These are phyloP conservation scores for Ptyas mucosa DNA, from an alignment of 2,113 vertebrate genomes.

Conservation along the genomic window DNA sequence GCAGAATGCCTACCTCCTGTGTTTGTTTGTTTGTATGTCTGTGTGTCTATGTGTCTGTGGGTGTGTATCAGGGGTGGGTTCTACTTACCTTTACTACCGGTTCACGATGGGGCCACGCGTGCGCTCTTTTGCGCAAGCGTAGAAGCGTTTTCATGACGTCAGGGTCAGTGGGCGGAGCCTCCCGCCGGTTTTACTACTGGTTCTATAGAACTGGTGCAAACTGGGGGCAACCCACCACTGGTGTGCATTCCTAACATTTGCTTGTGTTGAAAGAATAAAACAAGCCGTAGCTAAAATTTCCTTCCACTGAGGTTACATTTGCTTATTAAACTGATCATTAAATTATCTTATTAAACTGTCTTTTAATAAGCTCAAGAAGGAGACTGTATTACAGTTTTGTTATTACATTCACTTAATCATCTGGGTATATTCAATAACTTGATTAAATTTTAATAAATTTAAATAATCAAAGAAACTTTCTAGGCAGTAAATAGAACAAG, in stretches of 20 bases:
- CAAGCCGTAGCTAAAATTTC: not conserved
- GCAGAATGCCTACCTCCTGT: not conserved
- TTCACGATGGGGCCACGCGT: no score
- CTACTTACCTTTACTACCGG: no score
- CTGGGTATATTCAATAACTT: not conserved
- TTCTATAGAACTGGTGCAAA: no score
- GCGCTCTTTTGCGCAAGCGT: no score
- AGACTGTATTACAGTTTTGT: not conserved
- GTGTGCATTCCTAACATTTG: not conserved
- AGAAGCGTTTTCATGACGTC: no score
- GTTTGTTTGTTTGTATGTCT: not conserved
- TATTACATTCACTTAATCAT: not conserved
- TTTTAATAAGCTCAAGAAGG: not conserved
- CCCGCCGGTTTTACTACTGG: no score
- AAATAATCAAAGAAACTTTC: not conserved
- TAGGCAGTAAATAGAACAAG: not conserved
- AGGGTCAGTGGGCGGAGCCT: no score
- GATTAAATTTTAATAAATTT: not conserved
- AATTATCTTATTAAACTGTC: not conserved
- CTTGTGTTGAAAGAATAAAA: not conserved
- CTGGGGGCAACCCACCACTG: no score
- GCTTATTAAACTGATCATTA: not conserved
- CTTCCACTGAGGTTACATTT: not conserved
- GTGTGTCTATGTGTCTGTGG: not conserved
- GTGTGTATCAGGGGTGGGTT: not conserved